Evolutionary conservation across 2,797 vertebrate species (phyloP), one percentile per base, ranked within the genome.

Genomic region (Nothura maculosa): DNA sequence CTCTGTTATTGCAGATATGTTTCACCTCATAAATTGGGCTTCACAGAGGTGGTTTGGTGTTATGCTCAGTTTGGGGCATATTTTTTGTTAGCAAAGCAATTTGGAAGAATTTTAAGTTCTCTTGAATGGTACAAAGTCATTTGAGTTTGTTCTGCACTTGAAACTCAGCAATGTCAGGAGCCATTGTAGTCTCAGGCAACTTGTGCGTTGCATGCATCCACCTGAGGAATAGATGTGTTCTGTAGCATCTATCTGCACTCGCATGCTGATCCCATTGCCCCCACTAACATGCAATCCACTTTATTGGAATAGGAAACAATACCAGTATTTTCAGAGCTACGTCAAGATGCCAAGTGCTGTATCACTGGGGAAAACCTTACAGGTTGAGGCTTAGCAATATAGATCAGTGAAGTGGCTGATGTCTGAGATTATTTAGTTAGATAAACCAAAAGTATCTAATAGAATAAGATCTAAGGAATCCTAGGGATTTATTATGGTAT

Each of bases 361-460:
- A 30, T 67, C 27, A 17, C n/a, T 27, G 43, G 50, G 32, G 60
- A 87, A 83, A 62, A 32, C 21, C 21, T 50, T 52, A 43, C 40
- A 18, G 50, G 85, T 85, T 58, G 32, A 72, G 57, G 45, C 66
- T 75, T 92, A 73, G 55, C 14, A 66, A 62, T 12, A 6, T 3
- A 58, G 24, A 45, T 78, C 40, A 55, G 9, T 63, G 54, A 82
- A 45, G 36, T 54, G 60, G 50, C 66, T 66, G 58, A 48, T 52
- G 42, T 91, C 58, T 92, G 10, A 83, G 89, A 60, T 78, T 75
- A 74, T 36, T 87, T 87, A 82, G 78, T 87, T 83, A 83, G 58
- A 32, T 58, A 43, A 57, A 42, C 21, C 3, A 0, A 48, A 81
- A 77, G 32, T 64, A 42, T 79, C 55, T 76, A 36, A 22, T 47